Percentiles rank a stretch among this genome's conserved stretches.
Evolutionary conservation across 92 coral and sea anemone genomes (phyloP).

Genomic region (Heteractis magnifica): DNA sequence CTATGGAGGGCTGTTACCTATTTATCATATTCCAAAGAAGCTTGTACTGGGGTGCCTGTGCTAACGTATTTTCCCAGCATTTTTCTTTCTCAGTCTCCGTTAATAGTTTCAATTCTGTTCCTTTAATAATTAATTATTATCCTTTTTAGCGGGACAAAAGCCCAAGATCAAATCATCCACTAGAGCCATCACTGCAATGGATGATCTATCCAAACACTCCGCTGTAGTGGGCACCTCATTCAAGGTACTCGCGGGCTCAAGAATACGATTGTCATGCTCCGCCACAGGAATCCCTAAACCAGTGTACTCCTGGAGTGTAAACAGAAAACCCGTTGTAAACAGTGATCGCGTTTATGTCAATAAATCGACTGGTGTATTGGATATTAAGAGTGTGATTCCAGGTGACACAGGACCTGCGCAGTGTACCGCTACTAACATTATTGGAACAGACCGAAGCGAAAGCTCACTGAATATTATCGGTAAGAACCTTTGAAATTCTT

Average conservation of each 20-base stretch:
- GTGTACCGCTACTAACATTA: conserved; percentile 51
- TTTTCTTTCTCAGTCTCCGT: neutral
- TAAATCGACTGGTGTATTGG: conserved; percentile 36
- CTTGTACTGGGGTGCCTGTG: too few species aligned
- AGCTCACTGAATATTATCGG: conserved; percentile 55
- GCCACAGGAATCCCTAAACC: conserved; percentile 75
- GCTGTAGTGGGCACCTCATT: conserved; percentile 7
- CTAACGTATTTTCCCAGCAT: too few species aligned
- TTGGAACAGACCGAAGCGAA: conserved; percentile 44
- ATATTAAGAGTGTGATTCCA: conserved; percentile 15
- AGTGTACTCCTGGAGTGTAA: conserved; percentile 56
- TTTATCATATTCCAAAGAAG: too few species aligned
- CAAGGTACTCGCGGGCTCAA: conserved; percentile 38
- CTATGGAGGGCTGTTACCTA: too few species aligned
- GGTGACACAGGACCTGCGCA: conserved; percentile 36
- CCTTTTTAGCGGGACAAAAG: conserved; percentile 20
- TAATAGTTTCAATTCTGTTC: neutral
- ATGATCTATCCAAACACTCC: conserved; percentile 2
- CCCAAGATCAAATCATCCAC: conserved; percentile 22
- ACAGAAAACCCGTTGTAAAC: conserved; percentile 31
- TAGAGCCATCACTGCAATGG: conserved; percentile 2
- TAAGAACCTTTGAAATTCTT: conserved; percentile 8
- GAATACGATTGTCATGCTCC: conserved; percentile 46
- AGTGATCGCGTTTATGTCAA: conserved; percentile 23
- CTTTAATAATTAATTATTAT: neutral